Evolutionary conservation across 2,113 vertebrate species (phyloP), one percentile per base, ranked within the genome.

Genomic region (Struthio camelus): DNA sequence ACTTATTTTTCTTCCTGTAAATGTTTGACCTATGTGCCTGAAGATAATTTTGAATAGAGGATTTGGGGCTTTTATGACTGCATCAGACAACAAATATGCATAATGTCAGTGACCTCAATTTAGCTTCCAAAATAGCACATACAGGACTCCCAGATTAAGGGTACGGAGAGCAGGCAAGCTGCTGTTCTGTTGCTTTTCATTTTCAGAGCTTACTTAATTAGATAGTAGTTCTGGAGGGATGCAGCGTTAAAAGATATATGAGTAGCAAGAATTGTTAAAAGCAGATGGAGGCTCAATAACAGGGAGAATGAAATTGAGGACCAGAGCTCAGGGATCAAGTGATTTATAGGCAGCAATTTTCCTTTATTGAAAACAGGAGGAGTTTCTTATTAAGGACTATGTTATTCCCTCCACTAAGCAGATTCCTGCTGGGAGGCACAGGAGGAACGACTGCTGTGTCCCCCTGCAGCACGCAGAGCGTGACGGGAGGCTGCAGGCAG

Each of bases 21-120:
- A 93, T 88, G 59, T 91, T 65, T 95, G 95, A 95, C 96, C 91
- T 75, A 4, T 70, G 71, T 54, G 86, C 66, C 66, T 84, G 80
- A 94, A 89, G 89, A 94, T 44, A 66, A 77, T 80, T 96, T 83
- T 86, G 89, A 91, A 70, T 65, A 90, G 81, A 92, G 59, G 90
- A 94, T 95, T 95, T 90, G 56, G 87, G 72, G 82, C 87, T 97
- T 95, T 96, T 81, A 96, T 93, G 90, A 81, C 94, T 76, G 91
- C 91, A 94, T 93, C 89, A 96, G 93, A 96, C 96, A 97, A 97
- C 97, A 96, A 97, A 96, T 91, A 97, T 93, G 94, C 89, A 84
- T 87, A 80, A 87, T 88, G 97, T 97, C 95, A 94, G 80, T 0
- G 85, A 96, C 95, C 97, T 97, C 97, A 91, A 94, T 96, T 96